These are phyloP conservation scores for Dermatemys mawii DNA, from an alignment of 2,113 vertebrate genomes.

Conservation along the genomic window DNA sequence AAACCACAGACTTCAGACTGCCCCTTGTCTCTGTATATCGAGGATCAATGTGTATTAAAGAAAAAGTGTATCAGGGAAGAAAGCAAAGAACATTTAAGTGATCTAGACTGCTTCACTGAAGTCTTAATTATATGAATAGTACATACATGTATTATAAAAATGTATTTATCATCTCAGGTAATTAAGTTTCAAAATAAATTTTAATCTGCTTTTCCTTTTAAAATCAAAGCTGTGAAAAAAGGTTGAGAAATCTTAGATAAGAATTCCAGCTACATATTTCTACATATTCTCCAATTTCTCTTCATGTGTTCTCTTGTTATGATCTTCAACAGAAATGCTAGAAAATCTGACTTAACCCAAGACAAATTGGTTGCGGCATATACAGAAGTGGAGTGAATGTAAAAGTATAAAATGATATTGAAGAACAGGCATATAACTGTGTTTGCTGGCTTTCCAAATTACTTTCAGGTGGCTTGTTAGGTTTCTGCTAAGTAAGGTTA, in stretches of 20 bases:
- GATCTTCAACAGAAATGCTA: not conserved
- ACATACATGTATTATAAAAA: not conserved
- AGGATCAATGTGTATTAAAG: not conserved
- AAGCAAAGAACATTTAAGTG: not conserved
- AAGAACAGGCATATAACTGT: not conserved
- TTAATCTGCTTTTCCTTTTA: not conserved
- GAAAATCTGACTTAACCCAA: slow-evolving; percentile 17
- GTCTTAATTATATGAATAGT: not conserved
- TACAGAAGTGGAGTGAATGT: not conserved
- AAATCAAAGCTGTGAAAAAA: not conserved
- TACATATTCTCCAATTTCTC: not conserved
- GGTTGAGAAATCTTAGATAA: not conserved
- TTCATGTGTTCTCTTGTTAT: not conserved
- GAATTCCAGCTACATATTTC: not conserved
- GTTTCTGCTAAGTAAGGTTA: not conserved
- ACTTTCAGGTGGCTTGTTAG: not conserved
- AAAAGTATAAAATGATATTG: slow-evolving; percentile 7
- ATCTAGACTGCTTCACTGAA: not conserved
- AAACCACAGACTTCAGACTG: fast-evolving
- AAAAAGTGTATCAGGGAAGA: not conserved
- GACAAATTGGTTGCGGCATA: not conserved
- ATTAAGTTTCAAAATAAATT: not conserved
- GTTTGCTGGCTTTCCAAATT: slow-evolving; percentile 7
- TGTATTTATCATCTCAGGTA: not conserved
- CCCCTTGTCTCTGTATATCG: not conserved